Evolutionary conservation across 2,113 vertebrate genomes (phyloP).

Genomic region (Dermatemys mawii): DNA sequence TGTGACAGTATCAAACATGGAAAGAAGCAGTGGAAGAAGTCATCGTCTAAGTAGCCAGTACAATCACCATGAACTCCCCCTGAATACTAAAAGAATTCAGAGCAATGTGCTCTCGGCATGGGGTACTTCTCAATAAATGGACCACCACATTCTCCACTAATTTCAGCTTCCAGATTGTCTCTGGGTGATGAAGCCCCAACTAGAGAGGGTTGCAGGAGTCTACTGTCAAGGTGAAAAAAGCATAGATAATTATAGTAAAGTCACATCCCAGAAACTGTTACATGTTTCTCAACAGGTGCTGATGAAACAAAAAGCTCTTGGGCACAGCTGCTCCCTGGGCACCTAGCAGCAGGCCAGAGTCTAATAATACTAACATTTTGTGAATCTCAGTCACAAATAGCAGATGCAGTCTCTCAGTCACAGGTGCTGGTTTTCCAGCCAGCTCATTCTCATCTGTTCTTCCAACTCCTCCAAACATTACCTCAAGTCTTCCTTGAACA

Average conservation of each 20-base stretch:
- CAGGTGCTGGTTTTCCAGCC: neutral
- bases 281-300: constrained; percentile 45
- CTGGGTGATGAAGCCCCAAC: constrained; percentile 44
- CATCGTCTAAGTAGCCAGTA: constrained; percentile 56
- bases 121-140: constrained; percentile 50
- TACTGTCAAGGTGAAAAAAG: constrained; percentile 28
- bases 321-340: constrained; percentile 27
- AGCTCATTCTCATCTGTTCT: neutral
- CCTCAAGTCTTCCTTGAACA: neutral
- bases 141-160: constrained; percentile 17
- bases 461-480: neutral
- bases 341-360: constrained; percentile 32
- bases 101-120: constrained; percentile 57
- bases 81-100: constrained; percentile 48
- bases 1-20: constrained; percentile 26
- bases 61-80: constrained; percentile 42
- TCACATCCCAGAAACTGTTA: constrained; percentile 53
- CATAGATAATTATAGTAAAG: constrained; percentile 36
- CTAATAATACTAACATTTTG: constrained; percentile 56
- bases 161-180: constrained; percentile 55
- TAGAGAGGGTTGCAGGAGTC: constrained; percentile 54
- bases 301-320: constrained; percentile 57
- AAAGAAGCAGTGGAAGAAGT: constrained; percentile 42
- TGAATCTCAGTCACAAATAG: neutral
- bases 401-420: neutral